These are phyloP conservation scores for Vidua macroura DNA, from an alignment of 2,113 vertebrate species.

Conservation along the genomic window DNA sequence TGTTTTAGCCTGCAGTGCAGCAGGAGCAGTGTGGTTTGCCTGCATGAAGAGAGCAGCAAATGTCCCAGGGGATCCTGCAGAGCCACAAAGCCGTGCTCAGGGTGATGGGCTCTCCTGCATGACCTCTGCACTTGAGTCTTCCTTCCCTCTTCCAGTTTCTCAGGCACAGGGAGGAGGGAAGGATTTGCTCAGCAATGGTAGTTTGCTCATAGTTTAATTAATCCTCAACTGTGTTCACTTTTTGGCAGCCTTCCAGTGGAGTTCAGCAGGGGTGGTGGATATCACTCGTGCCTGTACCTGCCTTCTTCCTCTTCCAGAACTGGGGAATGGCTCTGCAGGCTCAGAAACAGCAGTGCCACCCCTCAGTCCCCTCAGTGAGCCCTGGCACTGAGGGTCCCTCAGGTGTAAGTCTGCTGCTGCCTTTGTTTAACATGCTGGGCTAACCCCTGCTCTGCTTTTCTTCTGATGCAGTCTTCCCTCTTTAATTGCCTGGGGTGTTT, in stretches of 20 bases:
- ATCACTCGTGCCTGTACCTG: conserved; percentile 32
- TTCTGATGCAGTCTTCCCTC: not conserved
- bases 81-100: not conserved
- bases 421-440: not conserved
- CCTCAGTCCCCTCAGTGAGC: not conserved
- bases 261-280: conserved; percentile 12
- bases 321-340: not conserved
- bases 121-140: not conserved
- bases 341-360: not conserved
- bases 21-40: not conserved
- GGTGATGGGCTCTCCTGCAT: not conserved
- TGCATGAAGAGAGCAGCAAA: not conserved
- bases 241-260: conserved; percentile 21
- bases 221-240: not conserved
- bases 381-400: not conserved
- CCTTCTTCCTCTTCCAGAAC: not conserved
- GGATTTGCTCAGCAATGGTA: not conserved
- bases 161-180: not conserved
- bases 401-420: not conserved
- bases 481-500: not conserved
- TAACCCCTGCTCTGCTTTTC: not conserved
- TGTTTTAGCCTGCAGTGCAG: not conserved
- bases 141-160: not conserved
- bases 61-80: not conserved
- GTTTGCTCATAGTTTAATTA: conserved; percentile 49